Evolutionary conservation across 2,888 invertebrate species (phyloP).

Genomic region (Metallyticus violacea): DNA sequence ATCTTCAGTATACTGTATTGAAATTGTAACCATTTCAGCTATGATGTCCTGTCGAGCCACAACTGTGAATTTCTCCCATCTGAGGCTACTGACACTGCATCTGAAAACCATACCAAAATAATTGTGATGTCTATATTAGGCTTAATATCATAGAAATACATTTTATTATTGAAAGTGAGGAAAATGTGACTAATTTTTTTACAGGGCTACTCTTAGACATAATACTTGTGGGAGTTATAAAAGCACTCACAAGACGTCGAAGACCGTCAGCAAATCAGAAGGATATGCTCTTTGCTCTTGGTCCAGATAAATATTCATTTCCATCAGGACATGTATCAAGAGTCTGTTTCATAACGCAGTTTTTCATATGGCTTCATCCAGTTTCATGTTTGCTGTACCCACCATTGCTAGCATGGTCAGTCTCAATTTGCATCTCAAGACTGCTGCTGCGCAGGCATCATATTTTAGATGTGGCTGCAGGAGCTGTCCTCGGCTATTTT

Average conservation of each 20-base stretch:
- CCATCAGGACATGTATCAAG: slow-evolving; percentile 94
- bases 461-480: slow-evolving; percentile 77
- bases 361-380: slow-evolving; percentile 65
- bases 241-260: slow-evolving; percentile 73
- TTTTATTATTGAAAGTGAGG: neutral
- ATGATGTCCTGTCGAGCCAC: too few relatives aligned
- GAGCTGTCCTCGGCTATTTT: slow-evolving; percentile 67
- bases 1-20: too few relatives aligned
- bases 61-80: too few relatives aligned
- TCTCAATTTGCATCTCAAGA: slow-evolving; percentile 72
- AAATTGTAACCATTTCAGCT: too few relatives aligned
- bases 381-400: slow-evolving; percentile 58
- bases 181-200: slow-evolving; percentile 37
- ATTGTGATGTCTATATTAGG: too few relatives aligned
- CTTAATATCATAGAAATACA: neutral
- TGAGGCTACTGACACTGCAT: too few relatives aligned
- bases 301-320: slow-evolving; percentile 88
- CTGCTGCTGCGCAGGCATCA: slow-evolving; percentile 83
- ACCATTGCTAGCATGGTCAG: slow-evolving; percentile 71
- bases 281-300: slow-evolving; percentile 64
- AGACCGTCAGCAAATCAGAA: slow-evolving; percentile 67
- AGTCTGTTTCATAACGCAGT: slow-evolving; percentile 70
- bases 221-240: slow-evolving; percentile 68
- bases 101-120: too few relatives aligned
- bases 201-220: slow-evolving; percentile 80